Evolutionary conservation across 2,113 vertebrate species (phyloP).

Genomic region (Corynorhinus townsendii): DNA sequence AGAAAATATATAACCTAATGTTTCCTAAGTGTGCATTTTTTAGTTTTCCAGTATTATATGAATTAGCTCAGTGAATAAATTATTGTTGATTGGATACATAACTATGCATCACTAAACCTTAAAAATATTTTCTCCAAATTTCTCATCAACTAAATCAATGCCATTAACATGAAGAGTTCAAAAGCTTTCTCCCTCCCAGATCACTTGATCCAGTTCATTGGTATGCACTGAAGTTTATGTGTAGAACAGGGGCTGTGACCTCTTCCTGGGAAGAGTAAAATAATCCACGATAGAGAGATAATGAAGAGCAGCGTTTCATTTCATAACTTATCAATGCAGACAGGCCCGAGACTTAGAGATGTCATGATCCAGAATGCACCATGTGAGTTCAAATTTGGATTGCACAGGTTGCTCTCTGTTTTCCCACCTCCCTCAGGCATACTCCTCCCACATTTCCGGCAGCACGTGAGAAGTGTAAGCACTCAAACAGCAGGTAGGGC

Average conservation of each 20-base stretch:
- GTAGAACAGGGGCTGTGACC: not conserved
- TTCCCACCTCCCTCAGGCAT: not conserved
- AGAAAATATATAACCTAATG: not conserved
- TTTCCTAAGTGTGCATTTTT: not conserved
- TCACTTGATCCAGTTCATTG: not conserved
- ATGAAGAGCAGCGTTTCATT: not conserved
- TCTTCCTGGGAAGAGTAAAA: not conserved
- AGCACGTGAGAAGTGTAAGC: not conserved
- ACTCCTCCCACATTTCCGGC: not conserved
- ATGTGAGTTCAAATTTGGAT: not conserved
- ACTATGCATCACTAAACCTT: not conserved
- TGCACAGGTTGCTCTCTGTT: not conserved
- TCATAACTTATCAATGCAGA: not conserved
- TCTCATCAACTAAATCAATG: not conserved
- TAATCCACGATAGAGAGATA: not conserved
- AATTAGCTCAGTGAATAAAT: not conserved
- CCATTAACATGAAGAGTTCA: not conserved
- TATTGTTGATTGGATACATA: not conserved
- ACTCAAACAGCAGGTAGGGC: not conserved
- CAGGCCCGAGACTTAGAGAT: not conserved
- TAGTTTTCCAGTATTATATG: not conserved
- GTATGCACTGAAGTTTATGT: not conserved
- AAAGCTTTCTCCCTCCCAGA: not conserved
- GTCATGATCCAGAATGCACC: not conserved
- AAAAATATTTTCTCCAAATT: not conserved